Evolutionary conservation across 2,888 invertebrate genomes (phyloP).

Genomic region (Eubasilissa splendida): DNA sequence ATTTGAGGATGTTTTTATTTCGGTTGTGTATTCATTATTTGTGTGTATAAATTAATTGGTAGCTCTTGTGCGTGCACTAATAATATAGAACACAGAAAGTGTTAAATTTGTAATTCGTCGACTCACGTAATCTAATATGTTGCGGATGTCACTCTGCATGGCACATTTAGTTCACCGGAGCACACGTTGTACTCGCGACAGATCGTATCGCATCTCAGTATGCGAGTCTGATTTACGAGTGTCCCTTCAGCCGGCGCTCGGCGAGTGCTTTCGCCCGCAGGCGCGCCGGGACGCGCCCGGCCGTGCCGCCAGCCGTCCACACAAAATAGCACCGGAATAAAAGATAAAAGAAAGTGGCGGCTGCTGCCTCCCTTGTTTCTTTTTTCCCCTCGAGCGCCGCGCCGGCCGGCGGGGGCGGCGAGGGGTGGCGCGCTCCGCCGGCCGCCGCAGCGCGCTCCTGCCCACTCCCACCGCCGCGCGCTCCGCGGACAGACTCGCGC

Average conservation of each 20-base stretch:
- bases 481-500: constrained; percentile 11
- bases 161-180: too few species aligned
- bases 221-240: constrained; percentile 1
- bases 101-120: background rate
- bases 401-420: constrained; percentile 13
- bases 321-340: constrained; percentile 39
- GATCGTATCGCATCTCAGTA: too few species aligned
- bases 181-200: too few species aligned
- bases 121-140: background rate
- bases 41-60: too few species aligned
- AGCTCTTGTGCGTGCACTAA: too few species aligned
- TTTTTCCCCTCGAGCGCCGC: constrained; percentile 21
- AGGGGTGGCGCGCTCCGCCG: constrained; percentile 6
- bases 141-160: background rate
- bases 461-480: constrained; percentile 25
- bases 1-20: too few species aligned
- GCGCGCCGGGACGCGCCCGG: constrained; percentile 18
- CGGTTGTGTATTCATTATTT: too few species aligned
- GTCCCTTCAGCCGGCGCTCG: background rate
- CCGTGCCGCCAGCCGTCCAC: background rate
- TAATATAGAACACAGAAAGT: too few species aligned
- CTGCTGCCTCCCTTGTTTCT: constrained; percentile 38
- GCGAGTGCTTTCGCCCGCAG: background rate
- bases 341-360: constrained; percentile 24
- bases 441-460: constrained; percentile 21